A percentile compares a stretch with the other conserved stretches of the same genome.
phyloP scores from a whole-genome alignment of 2,113 vertebrate genomes.

The Apeltes quadracus region DNA sequence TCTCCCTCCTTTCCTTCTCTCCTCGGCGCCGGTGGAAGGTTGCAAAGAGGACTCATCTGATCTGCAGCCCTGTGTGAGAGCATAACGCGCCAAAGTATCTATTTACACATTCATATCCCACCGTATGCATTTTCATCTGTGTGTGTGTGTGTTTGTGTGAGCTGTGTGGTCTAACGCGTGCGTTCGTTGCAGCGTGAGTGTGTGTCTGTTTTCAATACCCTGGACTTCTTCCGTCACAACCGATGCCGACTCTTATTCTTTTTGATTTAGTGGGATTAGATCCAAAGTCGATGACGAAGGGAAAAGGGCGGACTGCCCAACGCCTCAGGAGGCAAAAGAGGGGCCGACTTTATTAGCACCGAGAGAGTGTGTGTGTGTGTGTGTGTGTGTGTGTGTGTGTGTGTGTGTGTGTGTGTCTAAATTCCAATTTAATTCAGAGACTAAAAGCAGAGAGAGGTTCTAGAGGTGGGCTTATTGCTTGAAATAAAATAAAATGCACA shows the following conservation, averaged over 20 bases:
- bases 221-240: conserved; percentile 45
- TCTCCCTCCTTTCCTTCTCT: conserved; percentile 46
- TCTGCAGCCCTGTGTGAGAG: conserved; percentile 47
- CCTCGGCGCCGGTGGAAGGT: conserved; percentile 44
- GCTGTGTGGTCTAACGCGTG: neutral
- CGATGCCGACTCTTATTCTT: conserved; percentile 55
- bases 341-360: conserved; percentile 52
- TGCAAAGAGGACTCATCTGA: conserved; percentile 56
- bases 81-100: conserved; percentile 42
- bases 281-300: conserved; percentile 62
- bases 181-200: neutral
- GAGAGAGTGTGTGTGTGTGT: conserved; percentile 3
- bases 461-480: neutral
- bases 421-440: neutral
- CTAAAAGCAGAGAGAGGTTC: neutral
- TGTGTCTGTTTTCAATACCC: conserved; percentile 38
- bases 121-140: conserved; percentile 21
- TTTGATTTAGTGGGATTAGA: conserved; percentile 68
- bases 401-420: neutral
- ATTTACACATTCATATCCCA: conserved; percentile 34
- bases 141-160: neutral
- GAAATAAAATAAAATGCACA: neutral
- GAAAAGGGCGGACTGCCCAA: conserved; percentile 46
- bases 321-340: conserved; percentile 53
- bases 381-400: neutral